Conservation (phyloP, 2,113 vertebrate genomes). For the Pagrus major region DNA sequence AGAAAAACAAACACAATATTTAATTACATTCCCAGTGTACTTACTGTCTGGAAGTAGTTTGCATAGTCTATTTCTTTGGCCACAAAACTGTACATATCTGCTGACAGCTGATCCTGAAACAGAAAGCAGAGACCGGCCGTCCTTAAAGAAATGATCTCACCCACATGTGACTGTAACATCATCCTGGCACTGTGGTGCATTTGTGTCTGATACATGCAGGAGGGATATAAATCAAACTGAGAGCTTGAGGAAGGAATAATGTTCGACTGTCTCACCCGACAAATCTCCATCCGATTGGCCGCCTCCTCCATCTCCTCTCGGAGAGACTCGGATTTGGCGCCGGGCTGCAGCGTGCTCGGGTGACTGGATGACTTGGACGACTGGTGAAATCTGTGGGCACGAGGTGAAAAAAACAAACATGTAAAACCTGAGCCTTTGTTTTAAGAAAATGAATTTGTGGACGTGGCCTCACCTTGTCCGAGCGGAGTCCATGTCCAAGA, state of each 20-base stretch:
- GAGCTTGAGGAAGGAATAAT: neutral
- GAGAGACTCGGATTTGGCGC: conserved; percentile 95
- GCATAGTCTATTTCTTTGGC: conserved; percentile 99
- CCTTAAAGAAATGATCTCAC: conserved; percentile 18
- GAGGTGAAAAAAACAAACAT: neutral
- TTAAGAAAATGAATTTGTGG: conserved; percentile 5
- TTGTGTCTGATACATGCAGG: conserved; percentile 33
- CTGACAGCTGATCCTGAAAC: conserved; percentile 95
- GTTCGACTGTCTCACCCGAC: conserved; percentile 86
- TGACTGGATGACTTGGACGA: conserved; percentile 95
- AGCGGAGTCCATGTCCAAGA: conserved; percentile 98
- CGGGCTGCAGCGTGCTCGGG: conserved; percentile 92
- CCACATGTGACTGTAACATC: conserved; percentile 10
- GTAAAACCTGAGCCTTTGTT: neutral
- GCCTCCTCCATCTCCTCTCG: conserved; percentile 99
- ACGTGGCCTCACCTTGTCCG: conserved; percentile 87
- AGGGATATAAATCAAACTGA: conserved; percentile 39
- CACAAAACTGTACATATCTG: conserved; percentile 99
- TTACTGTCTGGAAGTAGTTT: conserved; percentile 98
- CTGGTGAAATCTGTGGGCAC: conserved; percentile 92
- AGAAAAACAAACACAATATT: neutral
- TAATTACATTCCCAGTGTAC: conserved; percentile 52
- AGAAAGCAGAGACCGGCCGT: conserved; percentile 16
- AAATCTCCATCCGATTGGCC: conserved; percentile 98
- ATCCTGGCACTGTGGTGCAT: conserved; percentile 12